Evolutionary conservation across 2,888 invertebrate species (phyloP).

Genomic region (Macrosoma leucophasiata): DNA sequence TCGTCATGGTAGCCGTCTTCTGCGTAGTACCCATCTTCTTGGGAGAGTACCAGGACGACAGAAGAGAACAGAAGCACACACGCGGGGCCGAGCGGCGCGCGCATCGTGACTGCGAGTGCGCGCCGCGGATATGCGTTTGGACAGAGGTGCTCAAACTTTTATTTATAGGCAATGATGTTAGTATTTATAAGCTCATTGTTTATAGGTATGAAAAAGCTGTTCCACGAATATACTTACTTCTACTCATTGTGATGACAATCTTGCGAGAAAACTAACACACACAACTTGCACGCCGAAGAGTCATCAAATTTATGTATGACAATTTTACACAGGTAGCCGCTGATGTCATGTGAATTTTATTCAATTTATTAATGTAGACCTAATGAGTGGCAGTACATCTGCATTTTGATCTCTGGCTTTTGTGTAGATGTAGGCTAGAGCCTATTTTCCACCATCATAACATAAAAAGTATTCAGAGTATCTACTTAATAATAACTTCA

Average conservation of each 20-base stretch:
- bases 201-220: too few relatives aligned
- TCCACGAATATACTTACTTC: too few relatives aligned
- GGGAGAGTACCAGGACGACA: slow-evolving; percentile 52
- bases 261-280: not conserved
- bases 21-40: slow-evolving; percentile 55
- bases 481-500: too few relatives aligned
- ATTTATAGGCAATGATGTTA: slow-evolving; percentile 17
- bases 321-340: too few relatives aligned
- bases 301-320: slow-evolving; percentile 1
- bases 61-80: slow-evolving; percentile 47
- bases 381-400: too few relatives aligned
- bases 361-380: too few relatives aligned
- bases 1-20: slow-evolving; percentile 60
- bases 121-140: slow-evolving; percentile 54
- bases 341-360: too few relatives aligned
- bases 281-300: not conserved
- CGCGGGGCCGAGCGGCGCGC: slow-evolving; percentile 56
- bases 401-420: too few relatives aligned
- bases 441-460: too few relatives aligned
- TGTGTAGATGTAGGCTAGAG: too few relatives aligned
- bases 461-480: too few relatives aligned
- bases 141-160: slow-evolving; percentile 52
- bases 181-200: too few relatives aligned
- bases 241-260: not conserved
- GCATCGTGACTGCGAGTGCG: slow-evolving; percentile 64